Evolutionary conservation across 2,113 vertebrate species (phyloP).

Genomic region (Colaptes auratus): DNA sequence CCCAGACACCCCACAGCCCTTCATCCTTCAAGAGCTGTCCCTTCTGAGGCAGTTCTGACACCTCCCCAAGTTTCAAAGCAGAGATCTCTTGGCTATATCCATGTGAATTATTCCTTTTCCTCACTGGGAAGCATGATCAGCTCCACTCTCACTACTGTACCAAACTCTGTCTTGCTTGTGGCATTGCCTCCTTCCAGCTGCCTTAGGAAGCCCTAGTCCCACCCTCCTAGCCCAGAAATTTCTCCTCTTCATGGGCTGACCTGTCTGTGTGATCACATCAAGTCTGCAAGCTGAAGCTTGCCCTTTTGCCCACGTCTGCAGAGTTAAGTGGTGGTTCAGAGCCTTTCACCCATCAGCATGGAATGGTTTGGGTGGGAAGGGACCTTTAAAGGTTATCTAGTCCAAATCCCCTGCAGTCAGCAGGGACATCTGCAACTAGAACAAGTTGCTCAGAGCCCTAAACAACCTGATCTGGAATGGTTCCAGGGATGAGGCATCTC

Average conservation of each 20-base stretch:
- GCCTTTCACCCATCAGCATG: neutral
- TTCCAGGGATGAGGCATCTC: too few relatives aligned
- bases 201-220: neutral
- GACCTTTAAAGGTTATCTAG: too few relatives aligned
- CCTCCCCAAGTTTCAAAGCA: neutral
- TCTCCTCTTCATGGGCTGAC: neutral
- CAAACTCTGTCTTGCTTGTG: neutral
- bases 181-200: neutral
- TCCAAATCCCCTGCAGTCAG: too few relatives aligned
- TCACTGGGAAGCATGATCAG: neutral
- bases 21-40: neutral
- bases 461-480: too few relatives aligned
- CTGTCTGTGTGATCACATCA: rapidly evolving
- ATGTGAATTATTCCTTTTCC: too few relatives aligned
- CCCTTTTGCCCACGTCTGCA: neutral
- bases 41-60: neutral
- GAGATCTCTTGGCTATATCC: neutral
- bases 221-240: neutral
- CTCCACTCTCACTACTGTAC: neutral
- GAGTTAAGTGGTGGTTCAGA: neutral
- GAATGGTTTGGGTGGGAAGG: too few relatives aligned
- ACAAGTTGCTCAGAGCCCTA: too few relatives aligned
- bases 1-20: neutral
- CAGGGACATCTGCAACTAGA: too few relatives aligned
- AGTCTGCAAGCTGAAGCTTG: neutral